Evolutionary conservation across 2,888 invertebrate genomes (phyloP).

Genomic region (Anarsia innoxiella): DNA sequence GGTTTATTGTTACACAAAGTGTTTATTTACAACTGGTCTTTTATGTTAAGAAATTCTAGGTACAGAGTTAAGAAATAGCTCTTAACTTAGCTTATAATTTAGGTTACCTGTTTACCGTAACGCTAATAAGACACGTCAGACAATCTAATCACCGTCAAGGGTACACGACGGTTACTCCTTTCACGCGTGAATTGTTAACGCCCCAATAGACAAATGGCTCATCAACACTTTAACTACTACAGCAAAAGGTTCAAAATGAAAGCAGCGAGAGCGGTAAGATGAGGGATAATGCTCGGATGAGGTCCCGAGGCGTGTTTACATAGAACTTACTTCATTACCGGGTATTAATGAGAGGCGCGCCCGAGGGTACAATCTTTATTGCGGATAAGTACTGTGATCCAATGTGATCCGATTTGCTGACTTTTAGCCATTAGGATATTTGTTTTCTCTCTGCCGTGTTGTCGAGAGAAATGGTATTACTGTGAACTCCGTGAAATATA

Average conservation of each 20-base stretch:
- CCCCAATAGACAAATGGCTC: constrained; percentile 31
- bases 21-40: no score
- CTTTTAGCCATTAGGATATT: constrained; percentile 4
- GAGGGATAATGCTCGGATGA: constrained; percentile 54
- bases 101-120: neutral
- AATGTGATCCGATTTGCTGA: constrained; percentile 30
- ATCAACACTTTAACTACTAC: constrained; percentile 16
- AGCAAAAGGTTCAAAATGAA: constrained; percentile 37
- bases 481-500: no score
- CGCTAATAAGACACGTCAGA: constrained; percentile 34
- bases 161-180: constrained; percentile 44
- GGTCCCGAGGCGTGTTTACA: constrained; percentile 62
- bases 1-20: no score
- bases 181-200: constrained; percentile 47
- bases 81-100: no score
- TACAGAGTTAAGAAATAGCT: no score
- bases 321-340: constrained; percentile 68
- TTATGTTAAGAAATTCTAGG: no score
- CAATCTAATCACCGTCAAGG: constrained; percentile 50
- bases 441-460: neutral
- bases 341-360: constrained; percentile 59
- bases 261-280: constrained; percentile 29
- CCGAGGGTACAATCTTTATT: constrained; percentile 44
- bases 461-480: no score
- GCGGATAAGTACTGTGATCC: constrained; percentile 28